These are phyloP conservation scores for Gadus chalcogrammus DNA, from an alignment of 2,113 vertebrate species.

Conservation along the genomic window DNA sequence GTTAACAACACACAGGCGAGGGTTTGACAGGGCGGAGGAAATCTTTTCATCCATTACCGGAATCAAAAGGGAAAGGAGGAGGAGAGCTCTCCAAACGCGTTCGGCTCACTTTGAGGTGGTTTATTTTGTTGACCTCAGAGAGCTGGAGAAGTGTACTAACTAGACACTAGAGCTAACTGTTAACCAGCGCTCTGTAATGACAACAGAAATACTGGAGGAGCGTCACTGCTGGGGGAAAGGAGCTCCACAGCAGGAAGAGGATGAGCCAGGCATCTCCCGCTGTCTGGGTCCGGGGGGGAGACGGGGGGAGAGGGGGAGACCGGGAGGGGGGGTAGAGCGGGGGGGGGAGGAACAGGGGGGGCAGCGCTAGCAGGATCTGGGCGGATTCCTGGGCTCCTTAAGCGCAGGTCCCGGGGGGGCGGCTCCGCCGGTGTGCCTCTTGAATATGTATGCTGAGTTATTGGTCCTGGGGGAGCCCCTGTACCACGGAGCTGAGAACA, in stretches of 20 bases:
- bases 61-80: background rate
- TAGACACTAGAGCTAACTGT: too few species aligned
- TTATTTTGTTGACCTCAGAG: background rate
- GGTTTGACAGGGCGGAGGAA: conserved; percentile 31
- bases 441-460: conserved; percentile 72
- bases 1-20: conserved; percentile 45
- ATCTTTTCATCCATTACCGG: conserved; percentile 37
- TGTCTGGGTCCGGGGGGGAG: too few species aligned
- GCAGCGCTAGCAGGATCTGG: conserved; percentile 3
- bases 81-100: too few species aligned
- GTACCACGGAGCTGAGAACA: conserved; percentile 42
- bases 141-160: too few species aligned
- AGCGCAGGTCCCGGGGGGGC: conserved; percentile 55
- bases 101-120: background rate
- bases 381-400: conserved; percentile 40
- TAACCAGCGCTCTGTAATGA: too few species aligned
- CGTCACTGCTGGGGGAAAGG: too few species aligned
- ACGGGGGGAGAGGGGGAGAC: too few species aligned
- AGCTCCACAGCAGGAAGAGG: too few species aligned
- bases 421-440: conserved; percentile 45
- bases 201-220: too few species aligned
- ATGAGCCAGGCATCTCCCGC: too few species aligned
- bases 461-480: conserved; percentile 60
- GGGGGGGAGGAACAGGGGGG: too few species aligned
- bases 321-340: too few species aligned